These are phyloP conservation scores for Anthrax anthrax DNA, from an alignment of 2,888 invertebrate species.

Conservation along the genomic window DNA sequence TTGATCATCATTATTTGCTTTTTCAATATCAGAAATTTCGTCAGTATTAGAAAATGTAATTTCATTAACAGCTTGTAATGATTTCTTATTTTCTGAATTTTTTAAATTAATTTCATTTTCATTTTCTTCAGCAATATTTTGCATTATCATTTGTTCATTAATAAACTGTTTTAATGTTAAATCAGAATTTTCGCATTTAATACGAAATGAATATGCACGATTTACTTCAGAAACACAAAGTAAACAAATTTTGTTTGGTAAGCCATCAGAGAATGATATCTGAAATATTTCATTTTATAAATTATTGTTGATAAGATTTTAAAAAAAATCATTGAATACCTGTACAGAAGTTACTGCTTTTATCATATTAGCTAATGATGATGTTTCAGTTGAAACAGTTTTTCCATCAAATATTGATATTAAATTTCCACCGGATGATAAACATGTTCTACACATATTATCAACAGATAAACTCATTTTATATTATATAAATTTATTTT, in stretches of 20 bases:
- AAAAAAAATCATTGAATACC: slow-evolving; percentile 3
- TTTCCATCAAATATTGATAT: slow-evolving; percentile 25
- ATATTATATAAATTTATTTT: too few species aligned
- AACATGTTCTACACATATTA: slow-evolving; percentile 30
- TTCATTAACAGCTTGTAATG: too few species aligned
- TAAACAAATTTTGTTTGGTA: slow-evolving; percentile 30
- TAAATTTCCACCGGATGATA: slow-evolving; percentile 23
- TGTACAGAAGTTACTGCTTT: slow-evolving; percentile 7
- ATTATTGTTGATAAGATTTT: too few species aligned
- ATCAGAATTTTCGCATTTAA: slow-evolving; percentile 31
- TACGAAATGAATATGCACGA: slow-evolving; percentile 30
- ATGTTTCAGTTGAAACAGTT: not conserved
- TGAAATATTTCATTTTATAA: slow-evolving; percentile 9
- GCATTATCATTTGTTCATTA: slow-evolving; percentile 5
- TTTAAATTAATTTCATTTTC: too few species aligned
- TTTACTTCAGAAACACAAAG: slow-evolving; percentile 31
- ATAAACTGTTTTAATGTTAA: slow-evolving; percentile 27
- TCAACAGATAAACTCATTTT: slow-evolving; percentile 1
- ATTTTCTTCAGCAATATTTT: not conserved
- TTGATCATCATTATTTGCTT: too few species aligned
- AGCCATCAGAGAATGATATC: slow-evolving; percentile 26
- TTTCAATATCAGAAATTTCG: not conserved
- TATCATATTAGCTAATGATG: slow-evolving; percentile 10
- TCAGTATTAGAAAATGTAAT: too few species aligned
- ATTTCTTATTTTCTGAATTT: too few species aligned